Percentiles rank a stretch among this genome's conserved stretches.
These are phyloP conservation scores for Psilopogon haemacephalus DNA, from an alignment of 2,113 vertebrate genomes.

Conservation along the genomic window DNA sequence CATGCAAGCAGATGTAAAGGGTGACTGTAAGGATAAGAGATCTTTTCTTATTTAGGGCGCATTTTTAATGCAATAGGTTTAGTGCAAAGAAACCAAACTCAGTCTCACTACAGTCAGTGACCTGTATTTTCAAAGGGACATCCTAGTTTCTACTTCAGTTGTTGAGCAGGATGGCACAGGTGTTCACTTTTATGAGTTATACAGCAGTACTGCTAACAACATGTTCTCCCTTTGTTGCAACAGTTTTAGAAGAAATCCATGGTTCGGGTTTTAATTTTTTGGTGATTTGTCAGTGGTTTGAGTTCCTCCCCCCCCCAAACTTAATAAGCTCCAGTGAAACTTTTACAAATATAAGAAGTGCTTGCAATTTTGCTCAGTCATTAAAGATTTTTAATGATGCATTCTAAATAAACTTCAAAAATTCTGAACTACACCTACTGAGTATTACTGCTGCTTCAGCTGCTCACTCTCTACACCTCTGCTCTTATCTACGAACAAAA, in stretches of 20 bases:
- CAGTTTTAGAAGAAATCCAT: not conserved
- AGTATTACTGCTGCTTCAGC: not conserved
- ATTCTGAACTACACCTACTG: not conserved
- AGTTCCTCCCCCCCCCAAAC: not conserved
- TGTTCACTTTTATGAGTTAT: not conserved
- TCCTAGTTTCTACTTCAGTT: not conserved
- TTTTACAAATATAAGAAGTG: not conserved
- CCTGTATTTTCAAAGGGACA: not conserved
- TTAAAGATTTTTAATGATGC: not conserved
- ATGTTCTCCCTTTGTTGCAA: not conserved
- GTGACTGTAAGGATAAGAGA: not conserved
- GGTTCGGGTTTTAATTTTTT: not conserved
- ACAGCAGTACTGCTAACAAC: not conserved
- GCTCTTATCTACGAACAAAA: not conserved
- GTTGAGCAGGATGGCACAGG: rapidly evolving
- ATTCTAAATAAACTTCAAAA: conserved; percentile 38
- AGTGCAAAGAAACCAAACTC: not conserved
- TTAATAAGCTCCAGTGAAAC: conserved; percentile 34
- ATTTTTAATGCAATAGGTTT: not conserved
- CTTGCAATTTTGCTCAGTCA: not conserved
- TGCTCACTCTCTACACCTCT: not conserved
- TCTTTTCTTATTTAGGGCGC: not conserved
- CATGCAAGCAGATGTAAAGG: not conserved
- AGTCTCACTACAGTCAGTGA: not conserved
- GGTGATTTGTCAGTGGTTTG: too few relatives aligned